phyloP scores from a whole-genome alignment of 2,113 vertebrate species.

The Cervus canadensis region DNA sequence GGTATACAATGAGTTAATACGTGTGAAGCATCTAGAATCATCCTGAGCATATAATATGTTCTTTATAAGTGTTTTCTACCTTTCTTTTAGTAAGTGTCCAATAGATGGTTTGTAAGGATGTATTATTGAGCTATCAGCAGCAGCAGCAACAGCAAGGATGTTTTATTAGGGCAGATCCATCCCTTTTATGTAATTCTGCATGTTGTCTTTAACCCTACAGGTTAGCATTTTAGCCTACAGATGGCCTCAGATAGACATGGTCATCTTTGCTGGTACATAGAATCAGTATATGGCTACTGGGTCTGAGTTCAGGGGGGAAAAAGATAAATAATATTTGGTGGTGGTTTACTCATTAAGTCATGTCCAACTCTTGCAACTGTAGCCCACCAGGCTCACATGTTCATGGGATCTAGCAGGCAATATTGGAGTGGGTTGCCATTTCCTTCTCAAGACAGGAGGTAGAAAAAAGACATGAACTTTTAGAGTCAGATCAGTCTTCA shows the following conservation, averaged over 20 bases:
- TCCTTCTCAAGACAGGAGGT: not conserved
- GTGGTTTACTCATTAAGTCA: not conserved
- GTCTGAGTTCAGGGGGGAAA: not conserved
- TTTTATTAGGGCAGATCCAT: not conserved
- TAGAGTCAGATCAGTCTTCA: not conserved
- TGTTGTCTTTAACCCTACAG: not conserved
- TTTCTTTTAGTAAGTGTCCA: not conserved
- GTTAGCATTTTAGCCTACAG: not conserved
- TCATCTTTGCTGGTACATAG: not conserved
- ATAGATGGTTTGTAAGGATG: not conserved
- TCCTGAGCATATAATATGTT: not conserved
- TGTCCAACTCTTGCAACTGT: not conserved
- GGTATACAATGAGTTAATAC: not conserved
- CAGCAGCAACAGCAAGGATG: too few species aligned
- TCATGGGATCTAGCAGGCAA: not conserved
- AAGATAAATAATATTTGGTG: not conserved
- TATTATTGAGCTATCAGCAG: too few species aligned
- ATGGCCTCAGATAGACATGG: not conserved
- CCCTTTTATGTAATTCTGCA: not conserved
- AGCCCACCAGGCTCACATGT: not conserved
- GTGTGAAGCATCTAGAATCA: not conserved
- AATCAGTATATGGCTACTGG: not conserved
- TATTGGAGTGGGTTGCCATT: not conserved
- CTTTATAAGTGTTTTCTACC: not conserved
- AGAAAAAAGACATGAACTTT: not conserved